phyloP scores from a whole-genome alignment of 2,888 invertebrate genomes.

The Tridacna gigas region DNA sequence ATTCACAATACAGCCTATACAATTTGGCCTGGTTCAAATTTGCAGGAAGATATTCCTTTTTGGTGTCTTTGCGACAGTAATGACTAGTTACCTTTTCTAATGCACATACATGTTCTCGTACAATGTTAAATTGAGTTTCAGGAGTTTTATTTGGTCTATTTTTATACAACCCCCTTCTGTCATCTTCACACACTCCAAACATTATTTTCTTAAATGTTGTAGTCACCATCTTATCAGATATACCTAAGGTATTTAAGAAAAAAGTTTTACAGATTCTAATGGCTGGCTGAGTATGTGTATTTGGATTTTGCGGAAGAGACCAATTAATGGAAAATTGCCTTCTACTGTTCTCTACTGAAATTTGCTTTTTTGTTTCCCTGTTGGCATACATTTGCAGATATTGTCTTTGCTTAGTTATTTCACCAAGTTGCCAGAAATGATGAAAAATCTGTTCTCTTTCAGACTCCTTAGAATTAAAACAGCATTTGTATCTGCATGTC shows the following conservation, averaged over 20 bases:
- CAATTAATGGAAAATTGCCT: slow-evolving; percentile 10
- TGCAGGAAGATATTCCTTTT: slow-evolving; percentile 24
- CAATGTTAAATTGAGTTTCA: background rate
- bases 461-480: background rate
- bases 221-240: slow-evolving; percentile 5
- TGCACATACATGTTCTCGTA: slow-evolving; percentile 32
- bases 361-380: slow-evolving; percentile 5
- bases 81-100: slow-evolving; percentile 48
- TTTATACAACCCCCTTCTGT: slow-evolving; percentile 25
- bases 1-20: slow-evolving; percentile 25
- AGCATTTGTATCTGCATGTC: slow-evolving; percentile 24
- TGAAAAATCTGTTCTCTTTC: slow-evolving; percentile 26
- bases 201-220: slow-evolving; percentile 8
- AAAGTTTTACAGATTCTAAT: slow-evolving; percentile 21
- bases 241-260: slow-evolving; percentile 7
- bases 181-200: slow-evolving; percentile 6
- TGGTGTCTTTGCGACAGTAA: slow-evolving; percentile 40
- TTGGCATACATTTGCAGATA: slow-evolving; percentile 23
- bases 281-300: background rate
- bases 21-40: slow-evolving; percentile 35
- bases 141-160: slow-evolving; percentile 4
- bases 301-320: slow-evolving; percentile 11
- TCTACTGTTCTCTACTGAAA: background rate
- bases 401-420: slow-evolving; percentile 21
- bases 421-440: slow-evolving; percentile 27